phyloP scores from a whole-genome alignment of 1,140 invertebrate genomes.

The Armadillidium nasatum region DNA sequence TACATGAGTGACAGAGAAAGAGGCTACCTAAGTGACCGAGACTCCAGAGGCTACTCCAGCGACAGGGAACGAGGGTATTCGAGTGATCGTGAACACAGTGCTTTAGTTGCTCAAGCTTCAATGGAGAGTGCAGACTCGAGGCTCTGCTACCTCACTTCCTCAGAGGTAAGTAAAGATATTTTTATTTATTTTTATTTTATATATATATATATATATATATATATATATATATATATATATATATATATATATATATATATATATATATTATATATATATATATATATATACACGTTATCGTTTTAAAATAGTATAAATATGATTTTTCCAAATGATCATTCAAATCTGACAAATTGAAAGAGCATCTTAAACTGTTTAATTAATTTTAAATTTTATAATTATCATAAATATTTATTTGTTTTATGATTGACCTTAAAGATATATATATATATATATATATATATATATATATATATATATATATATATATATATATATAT shows the following conservation, averaged over 20 bases:
- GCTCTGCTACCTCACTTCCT: slow-evolving; percentile 87
- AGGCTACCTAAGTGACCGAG: slow-evolving; percentile 58
- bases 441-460: too few relatives aligned
- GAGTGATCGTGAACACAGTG: slow-evolving; percentile 42
- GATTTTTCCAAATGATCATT: too few relatives aligned
- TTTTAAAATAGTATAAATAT: too few relatives aligned
- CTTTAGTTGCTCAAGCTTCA: slow-evolving; percentile 64
- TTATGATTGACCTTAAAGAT: too few relatives aligned
- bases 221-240: slow-evolving; percentile 8
- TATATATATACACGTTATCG: too few relatives aligned
- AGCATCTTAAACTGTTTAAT: too few relatives aligned
- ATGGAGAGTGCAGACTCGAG: slow-evolving; percentile 87
- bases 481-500: too few relatives aligned
- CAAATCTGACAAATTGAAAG: too few relatives aligned
- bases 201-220: slow-evolving; percentile 21
- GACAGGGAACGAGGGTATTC: slow-evolving; percentile 77
- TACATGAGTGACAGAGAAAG: slow-evolving; percentile 72
- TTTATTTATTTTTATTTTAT: background rate
- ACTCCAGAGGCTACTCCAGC: slow-evolving; percentile 67
- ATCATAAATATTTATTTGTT: too few relatives aligned
- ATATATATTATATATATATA: slow-evolving; percentile 18
- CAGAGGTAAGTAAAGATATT: slow-evolving; percentile 70
- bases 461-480: too few relatives aligned
- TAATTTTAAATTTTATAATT: too few relatives aligned
- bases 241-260: slow-evolving; percentile 18